Conservation (phyloP, 1,140 invertebrate genomes). For the Saccostrea glomerata region DNA sequence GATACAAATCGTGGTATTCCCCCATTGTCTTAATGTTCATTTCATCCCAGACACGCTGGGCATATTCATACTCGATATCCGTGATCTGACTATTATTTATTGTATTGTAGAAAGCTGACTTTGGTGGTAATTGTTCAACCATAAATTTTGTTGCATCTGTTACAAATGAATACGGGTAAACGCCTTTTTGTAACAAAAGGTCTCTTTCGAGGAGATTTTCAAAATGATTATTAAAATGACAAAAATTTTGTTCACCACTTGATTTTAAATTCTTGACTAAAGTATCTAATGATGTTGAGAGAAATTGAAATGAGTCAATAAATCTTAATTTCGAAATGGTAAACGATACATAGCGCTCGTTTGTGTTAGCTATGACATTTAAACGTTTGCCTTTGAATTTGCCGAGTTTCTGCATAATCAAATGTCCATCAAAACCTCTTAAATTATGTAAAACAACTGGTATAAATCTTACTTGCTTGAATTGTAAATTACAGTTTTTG, state of each 20-base stretch:
- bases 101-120: not conserved
- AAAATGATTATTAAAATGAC: constrained; percentile 32
- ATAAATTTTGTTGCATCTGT: not conserved
- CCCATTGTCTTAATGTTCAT: no score
- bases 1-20: constrained; percentile 34
- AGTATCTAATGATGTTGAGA: constrained; percentile 63
- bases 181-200: not conserved
- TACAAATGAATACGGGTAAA: not conserved
- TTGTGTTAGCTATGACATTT: constrained; percentile 37
- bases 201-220: constrained; percentile 3
- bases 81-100: constrained; percentile 39
- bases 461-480: not conserved
- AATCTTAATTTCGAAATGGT: constrained; percentile 22
- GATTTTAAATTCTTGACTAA: constrained; percentile 43
- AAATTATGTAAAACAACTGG: constrained; percentile 50
- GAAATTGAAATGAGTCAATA: constrained; percentile 50
- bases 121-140: not conserved
- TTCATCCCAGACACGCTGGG: not conserved
- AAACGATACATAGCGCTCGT: constrained; percentile 51
- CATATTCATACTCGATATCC: not conserved
- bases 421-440: constrained; percentile 34
- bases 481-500: constrained; percentile 28
- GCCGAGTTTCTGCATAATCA: constrained; percentile 31
- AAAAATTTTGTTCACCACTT: constrained; percentile 23
- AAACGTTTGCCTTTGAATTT: constrained; percentile 50